A percentile compares a stretch with the other conserved stretches of the same genome.
Conservation (phyloP, 2,888 invertebrate species). For the Standfussiana lucernea region DNA sequence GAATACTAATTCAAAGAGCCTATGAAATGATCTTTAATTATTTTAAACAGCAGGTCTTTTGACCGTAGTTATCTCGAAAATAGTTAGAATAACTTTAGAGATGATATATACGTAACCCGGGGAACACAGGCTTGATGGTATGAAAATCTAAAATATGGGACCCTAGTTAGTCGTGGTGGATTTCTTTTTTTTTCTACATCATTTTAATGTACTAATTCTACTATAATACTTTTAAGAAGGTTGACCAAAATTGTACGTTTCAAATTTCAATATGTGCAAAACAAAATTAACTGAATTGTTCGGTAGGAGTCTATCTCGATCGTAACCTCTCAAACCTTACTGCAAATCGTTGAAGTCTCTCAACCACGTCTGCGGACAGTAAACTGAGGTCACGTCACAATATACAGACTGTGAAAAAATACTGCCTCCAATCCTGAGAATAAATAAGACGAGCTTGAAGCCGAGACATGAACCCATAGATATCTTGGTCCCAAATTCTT, state of each 20-base stretch:
- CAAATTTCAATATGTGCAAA: neutral
- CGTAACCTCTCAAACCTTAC: neutral
- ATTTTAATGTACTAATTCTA: neutral
- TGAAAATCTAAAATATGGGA: neutral
- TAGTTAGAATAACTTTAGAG: too few species aligned
- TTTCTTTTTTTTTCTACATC: neutral
- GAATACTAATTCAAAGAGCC: neutral
- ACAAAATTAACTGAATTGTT: neutral
- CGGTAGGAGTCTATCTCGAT: neutral
- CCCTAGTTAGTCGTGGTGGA: neutral
- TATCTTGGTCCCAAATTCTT: neutral
- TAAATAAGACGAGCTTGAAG: conserved; percentile 6
- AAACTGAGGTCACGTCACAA: conserved; percentile 25
- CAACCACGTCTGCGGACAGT: conserved; percentile 21
- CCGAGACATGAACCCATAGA: neutral
- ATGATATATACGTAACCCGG: too few species aligned
- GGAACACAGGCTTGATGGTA: neutral
- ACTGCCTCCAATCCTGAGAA: neutral
- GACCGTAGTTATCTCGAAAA: too few species aligned
- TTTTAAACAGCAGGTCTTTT: too few species aligned
- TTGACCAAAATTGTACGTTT: neutral
- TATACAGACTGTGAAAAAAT: conserved; percentile 17
- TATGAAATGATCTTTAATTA: too few species aligned
- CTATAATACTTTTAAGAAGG: neutral
- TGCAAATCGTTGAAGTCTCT: conserved; percentile 8